phyloP scores from a whole-genome alignment of 2,113 vertebrate genomes.

The Rutilus rutilus region DNA sequence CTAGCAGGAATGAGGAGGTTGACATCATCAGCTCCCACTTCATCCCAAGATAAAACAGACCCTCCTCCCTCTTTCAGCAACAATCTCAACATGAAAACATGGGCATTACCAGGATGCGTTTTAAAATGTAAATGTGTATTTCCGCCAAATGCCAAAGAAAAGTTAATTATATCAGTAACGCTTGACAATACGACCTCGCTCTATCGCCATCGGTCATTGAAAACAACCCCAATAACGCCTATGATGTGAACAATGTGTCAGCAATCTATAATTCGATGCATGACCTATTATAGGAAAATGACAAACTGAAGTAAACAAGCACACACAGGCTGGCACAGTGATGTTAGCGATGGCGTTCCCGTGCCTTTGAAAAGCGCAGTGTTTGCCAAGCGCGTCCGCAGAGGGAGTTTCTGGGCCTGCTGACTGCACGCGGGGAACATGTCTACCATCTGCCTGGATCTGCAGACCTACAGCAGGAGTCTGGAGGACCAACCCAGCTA shows the following conservation, averaged over 20 bases:
- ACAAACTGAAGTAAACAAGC: background rate
- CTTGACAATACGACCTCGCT: background rate
- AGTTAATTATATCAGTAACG: background rate
- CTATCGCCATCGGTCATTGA: background rate
- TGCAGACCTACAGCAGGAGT: constrained; percentile 33
- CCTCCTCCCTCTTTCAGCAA: background rate
- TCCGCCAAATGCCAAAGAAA: background rate
- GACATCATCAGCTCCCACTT: constrained; percentile 7
- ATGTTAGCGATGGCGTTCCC: background rate
- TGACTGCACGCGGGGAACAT: constrained; percentile 36
- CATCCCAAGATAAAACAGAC: constrained; percentile 23
- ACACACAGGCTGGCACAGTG: background rate
- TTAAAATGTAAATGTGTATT: background rate
- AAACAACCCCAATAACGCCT: background rate
- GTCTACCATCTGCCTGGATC: constrained; percentile 49
- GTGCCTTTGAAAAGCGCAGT: background rate
- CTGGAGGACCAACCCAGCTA: constrained; percentile 14
- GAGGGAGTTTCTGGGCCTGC: constrained; percentile 39
- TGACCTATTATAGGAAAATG: background rate
- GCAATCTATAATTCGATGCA: background rate
- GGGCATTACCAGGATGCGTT: too few relatives aligned
- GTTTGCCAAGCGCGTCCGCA: constrained; percentile 20
- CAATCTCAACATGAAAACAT: constrained; percentile 11
- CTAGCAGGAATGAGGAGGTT: constrained; percentile 36
- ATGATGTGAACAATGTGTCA: background rate